Base-by-base conservation (phyloP, 1,140 invertebrate genomes). In the Zaprionus kolodkinae region DNA sequence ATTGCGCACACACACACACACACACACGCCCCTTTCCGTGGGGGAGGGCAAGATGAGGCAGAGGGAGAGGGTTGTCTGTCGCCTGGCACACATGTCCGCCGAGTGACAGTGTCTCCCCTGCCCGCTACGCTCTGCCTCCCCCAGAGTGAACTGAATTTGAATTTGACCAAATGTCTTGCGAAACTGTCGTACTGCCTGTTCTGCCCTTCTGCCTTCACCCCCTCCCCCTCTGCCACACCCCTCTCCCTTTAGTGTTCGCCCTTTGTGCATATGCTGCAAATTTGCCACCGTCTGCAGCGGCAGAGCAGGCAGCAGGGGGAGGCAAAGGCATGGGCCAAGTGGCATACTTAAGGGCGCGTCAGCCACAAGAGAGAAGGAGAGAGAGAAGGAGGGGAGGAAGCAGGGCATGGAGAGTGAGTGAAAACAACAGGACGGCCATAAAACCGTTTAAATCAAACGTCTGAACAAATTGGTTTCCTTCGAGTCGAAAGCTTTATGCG, bases 391-490 rank as follows among this genome's bases (percentile, higher is more conserved):
- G 61, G 67, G 43, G 56, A 50, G 45, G 21, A 59, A 10, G 74
- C 33, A n/a, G n/a, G 50, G 56, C 63, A 63, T 48, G 71, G 76
- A 66, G 38, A 15, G n/a, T 15, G 79, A 88, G 76, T 89, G 81
- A 88, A 89, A 88, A 88, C 85, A 88, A 89, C 86, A 85, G 81
- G 86, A 74, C 78, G 78, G 85, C 85, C 86, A 89, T 89, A 89
- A 89, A 89, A 89, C 78, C 85, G 85, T 89, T 89, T 89, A 89
- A 89, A 89, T 89, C 85, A 89, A 90, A 89, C 85, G 81, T 81
- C 85, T 89, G 85, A 89, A 89, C 85, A 89, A 89, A 89, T 89
- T 89, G 85, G 86, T 89, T 89, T 89, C 85, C 85, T 89, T 88
- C 85, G 78, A 84, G 83, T 77, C 84, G 83, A 88, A 86, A 88